Evolutionary conservation across 1,140 invertebrate genomes (phyloP).

Genomic region (Cyrtorhinus lividipennis): DNA sequence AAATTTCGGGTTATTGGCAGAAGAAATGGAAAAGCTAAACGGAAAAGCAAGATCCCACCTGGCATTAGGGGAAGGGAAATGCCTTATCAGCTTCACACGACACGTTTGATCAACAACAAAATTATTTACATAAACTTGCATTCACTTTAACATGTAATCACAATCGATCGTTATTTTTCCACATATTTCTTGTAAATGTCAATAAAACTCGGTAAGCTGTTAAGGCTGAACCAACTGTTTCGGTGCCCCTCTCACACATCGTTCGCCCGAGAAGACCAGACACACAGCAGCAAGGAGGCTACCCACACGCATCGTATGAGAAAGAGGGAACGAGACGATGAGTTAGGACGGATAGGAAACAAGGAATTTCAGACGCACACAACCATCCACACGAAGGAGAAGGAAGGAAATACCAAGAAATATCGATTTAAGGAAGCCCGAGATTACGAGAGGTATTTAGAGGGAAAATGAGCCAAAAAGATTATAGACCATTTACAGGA

Average conservation of each 20-base stretch:
- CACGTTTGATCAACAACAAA: too few species aligned
- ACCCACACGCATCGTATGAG: neutral
- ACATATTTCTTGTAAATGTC: too few species aligned
- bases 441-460: too few species aligned
- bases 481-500: too few species aligned
- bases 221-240: conserved; percentile 4
- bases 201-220: neutral
- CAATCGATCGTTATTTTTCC: too few species aligned
- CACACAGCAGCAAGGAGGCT: neutral
- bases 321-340: neutral
- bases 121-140: too few species aligned
- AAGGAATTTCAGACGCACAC: neutral
- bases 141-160: too few species aligned
- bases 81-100: conserved; percentile 5
- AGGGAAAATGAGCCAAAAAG: too few species aligned
- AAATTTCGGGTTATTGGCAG: neutral
- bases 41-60: neutral
- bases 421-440: too few species aligned
- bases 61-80: neutral
- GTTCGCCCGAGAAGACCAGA: neutral
- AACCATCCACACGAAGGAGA: neutral
- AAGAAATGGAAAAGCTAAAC: neutral
- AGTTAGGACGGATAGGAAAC: neutral
- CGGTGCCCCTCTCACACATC: neutral
- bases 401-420: neutral